Evolutionary conservation across 1,140 invertebrate species (phyloP).

Genomic region (Drosophila pectinifera): DNA sequence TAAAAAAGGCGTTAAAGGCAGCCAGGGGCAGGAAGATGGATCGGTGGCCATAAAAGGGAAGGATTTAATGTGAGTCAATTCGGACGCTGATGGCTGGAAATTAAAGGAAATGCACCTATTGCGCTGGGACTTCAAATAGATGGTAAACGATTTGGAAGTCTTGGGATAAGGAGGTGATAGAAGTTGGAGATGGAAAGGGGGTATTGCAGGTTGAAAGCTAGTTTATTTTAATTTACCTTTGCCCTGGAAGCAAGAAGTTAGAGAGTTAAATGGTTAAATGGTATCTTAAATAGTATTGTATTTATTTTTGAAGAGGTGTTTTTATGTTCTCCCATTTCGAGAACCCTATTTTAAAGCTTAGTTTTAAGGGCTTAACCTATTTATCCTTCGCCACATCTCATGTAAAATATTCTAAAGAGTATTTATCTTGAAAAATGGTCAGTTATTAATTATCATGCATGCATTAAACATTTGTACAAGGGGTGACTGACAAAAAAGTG

Average conservation of each 20-base stretch:
- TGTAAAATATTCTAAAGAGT: neutral
- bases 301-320: too few species aligned
- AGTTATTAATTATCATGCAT: neutral
- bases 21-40: conserved; percentile 28
- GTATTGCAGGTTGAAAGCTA: too few species aligned
- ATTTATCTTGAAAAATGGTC: neutral
- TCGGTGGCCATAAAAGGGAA: conserved; percentile 14
- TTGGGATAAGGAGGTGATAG: conserved; percentile 4
- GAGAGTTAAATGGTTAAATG: too few species aligned
- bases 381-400: too few species aligned
- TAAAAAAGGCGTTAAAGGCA: conserved; percentile 59
- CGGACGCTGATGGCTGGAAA: conserved; percentile 33
- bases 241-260: too few species aligned
- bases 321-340: too few species aligned
- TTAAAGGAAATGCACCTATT: conserved; percentile 26
- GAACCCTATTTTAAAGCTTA: too few species aligned
- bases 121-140: conserved; percentile 36
- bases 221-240: too few species aligned
- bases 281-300: too few species aligned
- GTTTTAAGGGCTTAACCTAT: too few species aligned
- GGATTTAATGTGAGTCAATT: conserved; percentile 43
- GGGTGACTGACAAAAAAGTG: neutral
- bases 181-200: neutral
- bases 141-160: conserved; percentile 18
- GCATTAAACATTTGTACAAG: neutral